Evolutionary conservation across 2,888 invertebrate species (phyloP), one percentile per base, ranked within the genome.

Genomic region (Lysandra coridon): DNA sequence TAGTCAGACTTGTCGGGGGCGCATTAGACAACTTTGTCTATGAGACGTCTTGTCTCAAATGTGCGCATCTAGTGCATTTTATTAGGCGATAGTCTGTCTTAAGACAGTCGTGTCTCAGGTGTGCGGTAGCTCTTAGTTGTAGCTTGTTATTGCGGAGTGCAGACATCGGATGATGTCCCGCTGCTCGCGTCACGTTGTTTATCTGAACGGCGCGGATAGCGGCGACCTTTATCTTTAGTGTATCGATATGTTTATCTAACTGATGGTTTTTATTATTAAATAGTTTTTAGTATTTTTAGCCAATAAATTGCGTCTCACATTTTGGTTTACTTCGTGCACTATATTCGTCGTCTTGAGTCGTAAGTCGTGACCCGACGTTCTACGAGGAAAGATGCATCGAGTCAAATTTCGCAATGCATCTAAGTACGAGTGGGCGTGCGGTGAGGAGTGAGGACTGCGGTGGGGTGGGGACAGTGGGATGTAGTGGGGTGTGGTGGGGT

Each of bases 391-490:
- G 69, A 69, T 69, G 33, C 33, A 37, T 69, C 69, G 69, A 69
- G 33, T 33, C 4, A 6, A 33, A 14, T 69, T 33, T 69, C 69
- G 69, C 69, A 69, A 69, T 69, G 69, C 69, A 69, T 69, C 69
- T 80, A 73, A 78, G 80, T 78, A 78, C 80, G 57, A 57, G n/a
- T 78, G 73, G 73, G 40, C 78, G 40, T 62, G 62, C 40, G 17
- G 78, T 37, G 53, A 14, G 14, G 53, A 53, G 62, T 12, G 78
- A 40, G 37, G 40, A 23, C 37, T 40, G 64, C 23, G 64, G 23
- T 62, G 64, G 64, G 30, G 40, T 44, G 33, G 77, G 49, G 57
- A 57, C 17, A 17, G 57, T 57, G 76, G 12, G 44, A 57, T 30
- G 53, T 30, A 14, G 53, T 53, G 76, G 10, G 49, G 77, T 30